Evolutionary conservation across 2,797 vertebrate genomes (phyloP).

Genomic region (Lindbergichthys nudifrons): DNA sequence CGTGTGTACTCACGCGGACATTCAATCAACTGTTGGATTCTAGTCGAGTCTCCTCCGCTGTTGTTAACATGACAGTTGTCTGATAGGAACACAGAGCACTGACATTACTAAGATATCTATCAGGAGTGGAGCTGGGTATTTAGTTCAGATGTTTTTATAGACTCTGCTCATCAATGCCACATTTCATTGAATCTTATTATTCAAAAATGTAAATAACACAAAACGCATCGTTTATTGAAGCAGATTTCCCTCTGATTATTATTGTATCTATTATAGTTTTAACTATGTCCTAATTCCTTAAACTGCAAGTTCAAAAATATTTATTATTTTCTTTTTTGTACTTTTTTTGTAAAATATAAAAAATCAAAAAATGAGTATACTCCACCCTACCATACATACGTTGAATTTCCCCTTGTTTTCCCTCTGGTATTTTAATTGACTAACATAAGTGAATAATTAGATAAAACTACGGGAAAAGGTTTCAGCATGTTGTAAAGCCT

Average conservation of each 20-base stretch:
- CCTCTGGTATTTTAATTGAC: neutral
- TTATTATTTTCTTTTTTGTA: neutral
- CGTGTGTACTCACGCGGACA: conserved; percentile 95
- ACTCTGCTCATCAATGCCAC: conserved; percentile 47
- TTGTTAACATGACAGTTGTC: conserved; percentile 98
- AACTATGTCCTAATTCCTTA: no score
- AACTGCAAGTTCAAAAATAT: no score
- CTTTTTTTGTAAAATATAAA: neutral
- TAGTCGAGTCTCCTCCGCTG: conserved; percentile 95
- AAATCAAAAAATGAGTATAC: neutral
- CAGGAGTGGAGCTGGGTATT: conserved; percentile 23
- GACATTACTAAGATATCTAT: conserved; percentile 71
- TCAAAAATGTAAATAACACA: neutral
- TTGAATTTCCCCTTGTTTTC: neutral
- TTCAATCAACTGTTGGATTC: conserved; percentile 96
- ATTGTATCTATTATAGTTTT: no score
- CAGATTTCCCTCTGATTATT: neutral
- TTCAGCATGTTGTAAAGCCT: neutral
- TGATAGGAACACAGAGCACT: conserved; percentile 93
- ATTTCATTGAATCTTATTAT: neutral
- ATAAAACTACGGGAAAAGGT: neutral
- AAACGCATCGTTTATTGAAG: neutral
- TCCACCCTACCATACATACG: neutral
- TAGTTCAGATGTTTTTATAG: neutral
- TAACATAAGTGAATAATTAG: neutral